Conservation (phyloP, 2,113 vertebrate genomes). For the Ptyas mucosa region DNA sequence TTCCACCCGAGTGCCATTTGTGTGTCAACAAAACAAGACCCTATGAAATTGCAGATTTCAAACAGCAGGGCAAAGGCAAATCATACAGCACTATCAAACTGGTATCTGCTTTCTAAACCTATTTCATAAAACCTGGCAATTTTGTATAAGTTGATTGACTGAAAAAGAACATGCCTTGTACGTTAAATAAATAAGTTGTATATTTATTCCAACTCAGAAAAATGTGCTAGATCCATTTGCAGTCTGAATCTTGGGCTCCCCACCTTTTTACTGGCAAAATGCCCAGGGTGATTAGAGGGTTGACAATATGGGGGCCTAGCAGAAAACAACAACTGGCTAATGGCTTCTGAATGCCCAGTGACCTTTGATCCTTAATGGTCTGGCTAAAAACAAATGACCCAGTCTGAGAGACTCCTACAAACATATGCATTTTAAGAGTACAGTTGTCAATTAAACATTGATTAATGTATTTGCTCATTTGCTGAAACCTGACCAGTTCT, state of each 20-base stretch:
- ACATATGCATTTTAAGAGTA: conserved; percentile 60
- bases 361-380: conserved; percentile 81
- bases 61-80: conserved; percentile 29
- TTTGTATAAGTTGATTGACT: conserved; percentile 31
- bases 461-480: conserved; percentile 63
- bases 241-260: conserved; percentile 33
- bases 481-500: conserved; percentile 11
- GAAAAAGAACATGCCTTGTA: conserved; percentile 11
- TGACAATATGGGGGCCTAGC: conserved; percentile 75
- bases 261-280: conserved; percentile 63
- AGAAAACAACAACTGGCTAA: conserved; percentile 80
- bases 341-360: conserved; percentile 79
- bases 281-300: conserved; percentile 74
- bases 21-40: conserved; percentile 13
- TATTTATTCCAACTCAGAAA: conserved; percentile 59
- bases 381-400: conserved; percentile 71
- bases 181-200: conserved; percentile 56
- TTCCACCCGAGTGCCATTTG: conserved; percentile 34
- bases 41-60: conserved; percentile 37
- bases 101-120: conserved; percentile 13
- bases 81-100: background rate
- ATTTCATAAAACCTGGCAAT: conserved; percentile 31
- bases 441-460: conserved; percentile 55
- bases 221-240: conserved; percentile 4
- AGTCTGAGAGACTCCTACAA: conserved; percentile 68